Evolutionary conservation across 2,113 vertebrate genomes (phyloP).

Genomic region (Sterrhoptilus dennistouni): DNA sequence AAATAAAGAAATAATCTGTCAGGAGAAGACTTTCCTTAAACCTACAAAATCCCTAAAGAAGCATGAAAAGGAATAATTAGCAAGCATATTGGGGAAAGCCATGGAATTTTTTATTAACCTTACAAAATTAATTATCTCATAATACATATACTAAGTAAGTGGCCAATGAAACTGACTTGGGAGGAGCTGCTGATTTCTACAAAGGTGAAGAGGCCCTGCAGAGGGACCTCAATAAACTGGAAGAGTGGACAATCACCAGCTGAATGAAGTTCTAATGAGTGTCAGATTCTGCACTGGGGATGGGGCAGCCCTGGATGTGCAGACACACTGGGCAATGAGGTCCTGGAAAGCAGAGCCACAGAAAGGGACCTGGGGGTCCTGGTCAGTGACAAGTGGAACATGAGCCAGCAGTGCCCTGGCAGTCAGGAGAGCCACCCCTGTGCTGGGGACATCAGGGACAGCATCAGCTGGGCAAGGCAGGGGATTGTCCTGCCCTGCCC

Average conservation of each 20-base stretch:
- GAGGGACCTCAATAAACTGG: neutral
- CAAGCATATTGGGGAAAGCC: fast-evolving
- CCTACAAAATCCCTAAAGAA: neutral
- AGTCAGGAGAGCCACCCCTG: fast-evolving
- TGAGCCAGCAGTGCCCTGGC: neutral
- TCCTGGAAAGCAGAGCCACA: neutral
- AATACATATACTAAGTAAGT: neutral
- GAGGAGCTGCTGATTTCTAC: neutral
- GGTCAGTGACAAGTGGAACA: fast-evolving
- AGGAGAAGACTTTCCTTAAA: neutral
- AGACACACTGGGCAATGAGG: neutral
- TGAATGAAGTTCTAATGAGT: neutral
- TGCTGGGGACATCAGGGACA: neutral
- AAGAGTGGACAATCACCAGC: neutral
- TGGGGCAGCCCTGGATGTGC: neutral
- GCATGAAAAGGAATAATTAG: neutral
- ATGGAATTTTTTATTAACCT: neutral
- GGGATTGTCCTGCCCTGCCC: neutral
- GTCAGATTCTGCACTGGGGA: fast-evolving
- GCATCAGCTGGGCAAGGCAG: neutral
- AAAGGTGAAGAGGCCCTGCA: neutral
- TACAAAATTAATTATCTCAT: neutral
- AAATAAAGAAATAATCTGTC: neutral
- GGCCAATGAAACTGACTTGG: fast-evolving
- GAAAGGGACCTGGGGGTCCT: neutral